Percentiles rank a stretch among this genome's conserved stretches.
These are phyloP conservation scores for Peromyscus attwateri DNA, from an alignment of 2,797 vertebrate genomes.

Conservation along the genomic window DNA sequence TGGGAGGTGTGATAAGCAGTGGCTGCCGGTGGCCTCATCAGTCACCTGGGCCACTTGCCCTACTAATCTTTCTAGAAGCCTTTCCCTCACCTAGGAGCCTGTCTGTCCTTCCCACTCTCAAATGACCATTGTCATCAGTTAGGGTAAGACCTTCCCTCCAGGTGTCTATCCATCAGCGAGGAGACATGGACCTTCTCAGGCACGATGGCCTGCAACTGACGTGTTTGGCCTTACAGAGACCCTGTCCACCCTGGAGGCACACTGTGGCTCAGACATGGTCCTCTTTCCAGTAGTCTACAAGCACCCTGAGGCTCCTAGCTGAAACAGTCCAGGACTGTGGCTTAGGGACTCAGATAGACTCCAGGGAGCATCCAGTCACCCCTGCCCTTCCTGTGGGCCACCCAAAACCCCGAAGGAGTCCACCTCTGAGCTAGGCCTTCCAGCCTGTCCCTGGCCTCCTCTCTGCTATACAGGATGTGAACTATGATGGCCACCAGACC, in stretches of 20 bases:
- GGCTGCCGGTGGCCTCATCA: neutral
- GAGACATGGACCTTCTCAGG: neutral
- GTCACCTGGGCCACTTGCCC: neutral
- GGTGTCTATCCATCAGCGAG: neutral
- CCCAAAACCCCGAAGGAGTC: neutral
- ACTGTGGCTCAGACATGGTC: rapidly evolving
- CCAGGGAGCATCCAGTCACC: neutral
- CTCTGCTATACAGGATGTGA: constrained; percentile 42
- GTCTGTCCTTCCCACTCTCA: neutral
- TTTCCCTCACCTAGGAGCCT: too few species aligned
- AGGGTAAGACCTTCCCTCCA: neutral
- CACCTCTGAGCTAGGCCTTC: neutral
- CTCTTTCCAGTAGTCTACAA: neutral
- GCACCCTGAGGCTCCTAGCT: neutral
- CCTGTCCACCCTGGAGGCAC: neutral
- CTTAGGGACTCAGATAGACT: neutral
- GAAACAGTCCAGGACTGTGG: neutral
- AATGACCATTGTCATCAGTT: neutral
- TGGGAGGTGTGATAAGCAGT: neutral
- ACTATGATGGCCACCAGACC: neutral
- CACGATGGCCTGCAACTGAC: rapidly evolving
- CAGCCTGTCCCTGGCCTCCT: constrained; percentile 38
- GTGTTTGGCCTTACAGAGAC: neutral
- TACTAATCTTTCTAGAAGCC: neutral
- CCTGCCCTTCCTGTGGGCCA: neutral